Evolutionary conservation across 2,113 vertebrate genomes (phyloP).

Genomic region (Solenodon paradoxus): DNA sequence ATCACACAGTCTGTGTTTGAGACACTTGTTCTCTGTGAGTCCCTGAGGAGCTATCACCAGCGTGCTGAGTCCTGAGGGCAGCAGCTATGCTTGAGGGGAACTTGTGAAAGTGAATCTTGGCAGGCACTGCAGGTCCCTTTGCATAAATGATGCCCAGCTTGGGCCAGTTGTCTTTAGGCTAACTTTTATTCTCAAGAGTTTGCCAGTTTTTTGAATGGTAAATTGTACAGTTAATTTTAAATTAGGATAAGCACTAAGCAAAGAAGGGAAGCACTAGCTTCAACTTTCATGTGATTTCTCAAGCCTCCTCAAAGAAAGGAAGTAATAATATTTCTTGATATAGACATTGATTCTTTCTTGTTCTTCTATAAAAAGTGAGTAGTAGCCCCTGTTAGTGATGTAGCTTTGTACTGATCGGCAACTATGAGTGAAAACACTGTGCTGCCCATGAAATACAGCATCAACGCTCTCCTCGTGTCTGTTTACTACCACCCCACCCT

Average conservation of each 20-base stretch:
- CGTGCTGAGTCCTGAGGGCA: not conserved
- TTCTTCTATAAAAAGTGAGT: not conserved
- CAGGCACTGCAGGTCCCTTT: not conserved
- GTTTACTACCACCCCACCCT: rapidly evolving
- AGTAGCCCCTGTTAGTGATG: not conserved
- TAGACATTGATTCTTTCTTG: not conserved
- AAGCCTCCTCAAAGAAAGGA: not conserved
- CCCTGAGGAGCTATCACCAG: rapidly evolving
- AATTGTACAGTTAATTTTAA: not conserved
- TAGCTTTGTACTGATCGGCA: not conserved
- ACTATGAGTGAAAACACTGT: not conserved
- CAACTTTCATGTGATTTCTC: not conserved
- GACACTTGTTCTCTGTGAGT: not conserved
- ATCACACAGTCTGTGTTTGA: not conserved
- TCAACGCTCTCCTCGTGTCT: rapidly evolving
- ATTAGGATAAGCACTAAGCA: not conserved
- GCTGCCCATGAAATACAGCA: not conserved
- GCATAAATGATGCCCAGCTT: not conserved
- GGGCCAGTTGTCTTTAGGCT: not conserved
- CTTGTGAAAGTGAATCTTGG: not conserved
- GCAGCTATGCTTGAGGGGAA: too few relatives aligned
- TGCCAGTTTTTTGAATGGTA: not conserved
- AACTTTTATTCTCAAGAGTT: not conserved
- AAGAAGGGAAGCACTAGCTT: rapidly evolving
- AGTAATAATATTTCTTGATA: not conserved